A percentile compares a stretch with the other conserved stretches of the same genome.
phyloP scores from a whole-genome alignment of 2,888 invertebrate genomes.

The Boloria euphrosyne region DNA sequence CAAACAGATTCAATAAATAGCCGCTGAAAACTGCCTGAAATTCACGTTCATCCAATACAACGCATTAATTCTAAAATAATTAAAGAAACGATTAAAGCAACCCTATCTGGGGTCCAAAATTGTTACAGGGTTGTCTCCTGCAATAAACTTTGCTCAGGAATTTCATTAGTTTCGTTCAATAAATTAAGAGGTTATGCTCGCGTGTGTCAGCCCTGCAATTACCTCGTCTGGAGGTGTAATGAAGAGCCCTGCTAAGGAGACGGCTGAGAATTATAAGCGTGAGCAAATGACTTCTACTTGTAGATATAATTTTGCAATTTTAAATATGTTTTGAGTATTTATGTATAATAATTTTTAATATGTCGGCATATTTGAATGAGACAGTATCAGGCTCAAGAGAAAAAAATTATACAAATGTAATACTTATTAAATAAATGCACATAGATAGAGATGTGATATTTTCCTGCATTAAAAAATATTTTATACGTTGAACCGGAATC shows the following conservation, averaged over 20 bases:
- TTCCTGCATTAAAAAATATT: too few relatives aligned
- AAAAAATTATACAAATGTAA: too few relatives aligned
- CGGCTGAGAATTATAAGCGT: constrained; percentile 50
- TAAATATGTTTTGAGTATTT: neutral
- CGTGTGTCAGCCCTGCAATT: constrained; percentile 81
- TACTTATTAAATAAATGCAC: too few relatives aligned
- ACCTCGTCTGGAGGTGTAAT: constrained; percentile 75
- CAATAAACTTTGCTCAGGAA: constrained; percentile 79
- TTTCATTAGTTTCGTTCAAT: constrained; percentile 83
- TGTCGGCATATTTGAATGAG: neutral
- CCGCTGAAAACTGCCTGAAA: constrained; percentile 42
- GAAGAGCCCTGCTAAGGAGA: constrained; percentile 65
- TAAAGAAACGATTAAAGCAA: constrained; percentile 77
- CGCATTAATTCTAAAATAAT: constrained; percentile 75
- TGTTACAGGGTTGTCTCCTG: constrained; percentile 77
- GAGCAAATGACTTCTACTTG: constrained; percentile 38
- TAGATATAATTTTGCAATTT: neutral
- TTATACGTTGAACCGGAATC: too few relatives aligned
- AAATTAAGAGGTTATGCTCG: constrained; percentile 82
- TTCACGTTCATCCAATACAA: constrained; percentile 52
- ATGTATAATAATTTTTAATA: neutral
- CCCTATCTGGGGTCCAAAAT: constrained; percentile 66
- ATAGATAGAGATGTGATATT: too few relatives aligned
- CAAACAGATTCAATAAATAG: constrained; percentile 17
- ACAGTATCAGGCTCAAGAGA: neutral